phyloP scores from a whole-genome alignment of 2,888 invertebrate species.

The Pammene aurita region DNA sequence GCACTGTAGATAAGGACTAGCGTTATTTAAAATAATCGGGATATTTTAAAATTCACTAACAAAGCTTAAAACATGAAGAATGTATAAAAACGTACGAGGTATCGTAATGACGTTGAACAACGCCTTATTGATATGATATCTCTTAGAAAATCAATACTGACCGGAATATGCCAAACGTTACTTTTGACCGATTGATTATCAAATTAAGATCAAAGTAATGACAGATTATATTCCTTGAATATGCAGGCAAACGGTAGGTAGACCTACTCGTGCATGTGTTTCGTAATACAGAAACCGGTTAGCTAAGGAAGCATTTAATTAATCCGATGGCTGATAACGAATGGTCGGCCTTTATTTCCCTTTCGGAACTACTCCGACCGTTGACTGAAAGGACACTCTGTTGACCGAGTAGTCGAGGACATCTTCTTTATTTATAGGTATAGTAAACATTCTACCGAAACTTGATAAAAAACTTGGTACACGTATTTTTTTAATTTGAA shows the following conservation, averaged over 20 bases:
- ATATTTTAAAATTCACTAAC: background rate
- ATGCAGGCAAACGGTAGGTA: too few relatives aligned
- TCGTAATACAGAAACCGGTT: constrained; percentile 13
- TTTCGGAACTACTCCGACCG: background rate
- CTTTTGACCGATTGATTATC: too few relatives aligned
- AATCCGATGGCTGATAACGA: constrained; percentile 20
- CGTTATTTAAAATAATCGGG: background rate
- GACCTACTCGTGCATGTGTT: constrained; percentile 10
- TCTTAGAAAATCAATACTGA: too few relatives aligned
- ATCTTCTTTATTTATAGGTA: background rate
- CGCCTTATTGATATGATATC: too few relatives aligned
- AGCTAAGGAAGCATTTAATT: constrained; percentile 25
- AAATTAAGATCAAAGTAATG: too few relatives aligned
- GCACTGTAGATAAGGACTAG: background rate
- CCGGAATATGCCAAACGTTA: too few relatives aligned
- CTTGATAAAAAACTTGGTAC: too few relatives aligned
- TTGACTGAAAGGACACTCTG: constrained; percentile 3
- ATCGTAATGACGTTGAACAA: too few relatives aligned
- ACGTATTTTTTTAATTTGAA: too few relatives aligned
- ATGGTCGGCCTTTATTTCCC: constrained; percentile 1
- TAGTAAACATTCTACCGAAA: too few relatives aligned
- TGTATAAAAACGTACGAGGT: too few relatives aligned
- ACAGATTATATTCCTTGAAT: too few relatives aligned
- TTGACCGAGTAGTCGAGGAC: constrained; percentile 4
- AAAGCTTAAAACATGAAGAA: background rate